A percentile compares a stretch with the other conserved stretches of the same genome.
phyloP scores from a whole-genome alignment of 1,140 invertebrate species.

The Brachionus paranguensis region DNA sequence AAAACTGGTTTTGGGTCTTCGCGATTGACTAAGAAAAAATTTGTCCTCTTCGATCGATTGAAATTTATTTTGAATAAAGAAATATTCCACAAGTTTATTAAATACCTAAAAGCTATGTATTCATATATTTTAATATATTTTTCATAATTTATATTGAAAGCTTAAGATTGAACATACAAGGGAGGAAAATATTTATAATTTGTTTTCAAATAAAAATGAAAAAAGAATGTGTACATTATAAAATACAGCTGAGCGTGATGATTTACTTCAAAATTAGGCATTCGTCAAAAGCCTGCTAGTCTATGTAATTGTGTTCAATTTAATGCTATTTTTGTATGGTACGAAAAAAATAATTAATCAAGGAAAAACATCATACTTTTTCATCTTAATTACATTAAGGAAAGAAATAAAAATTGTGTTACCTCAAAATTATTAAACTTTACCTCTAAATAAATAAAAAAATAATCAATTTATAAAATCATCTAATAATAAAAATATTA shows the following conservation, averaged over 20 bases:
- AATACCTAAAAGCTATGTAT: constrained; percentile 3
- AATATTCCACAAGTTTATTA: constrained; percentile 3
- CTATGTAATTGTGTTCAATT: not conserved
- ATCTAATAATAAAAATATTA: too few relatives aligned
- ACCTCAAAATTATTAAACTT: too few relatives aligned
- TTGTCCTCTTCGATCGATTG: not conserved
- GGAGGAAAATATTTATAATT: constrained; percentile 13
- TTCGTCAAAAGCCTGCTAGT: not conserved
- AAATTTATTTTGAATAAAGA: not conserved
- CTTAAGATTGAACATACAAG: not conserved
- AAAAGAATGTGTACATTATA: not conserved
- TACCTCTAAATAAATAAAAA: too few relatives aligned
- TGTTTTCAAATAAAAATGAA: not conserved
- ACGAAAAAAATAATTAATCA: not conserved
- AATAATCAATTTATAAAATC: too few relatives aligned
- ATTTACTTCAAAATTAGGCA: not conserved
- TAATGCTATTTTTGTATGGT: not conserved
- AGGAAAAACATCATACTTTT: not conserved
- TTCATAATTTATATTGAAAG: constrained; percentile 25
- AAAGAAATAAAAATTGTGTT: too few relatives aligned
- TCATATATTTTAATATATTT: constrained; percentile 28
- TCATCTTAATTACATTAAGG: not conserved
- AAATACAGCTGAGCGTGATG: not conserved
- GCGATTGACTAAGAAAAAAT: not conserved
- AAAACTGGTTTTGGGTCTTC: not conserved